phyloP scores from a whole-genome alignment of 2,888 invertebrate species.

The Meliscaeva auricollis region DNA sequence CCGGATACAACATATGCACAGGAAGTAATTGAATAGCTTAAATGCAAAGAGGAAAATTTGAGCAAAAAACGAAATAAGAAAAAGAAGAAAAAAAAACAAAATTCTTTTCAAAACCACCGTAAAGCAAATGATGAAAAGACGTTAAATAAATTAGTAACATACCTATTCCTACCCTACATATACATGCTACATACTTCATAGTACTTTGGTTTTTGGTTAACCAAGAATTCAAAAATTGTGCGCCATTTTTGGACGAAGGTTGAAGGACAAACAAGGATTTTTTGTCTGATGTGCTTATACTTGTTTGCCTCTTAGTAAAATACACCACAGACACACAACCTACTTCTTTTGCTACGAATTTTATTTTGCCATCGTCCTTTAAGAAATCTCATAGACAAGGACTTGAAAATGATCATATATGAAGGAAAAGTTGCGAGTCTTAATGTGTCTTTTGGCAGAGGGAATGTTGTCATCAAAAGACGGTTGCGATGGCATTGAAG shows the following conservation, averaged over 20 bases:
- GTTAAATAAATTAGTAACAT: conserved; percentile 64
- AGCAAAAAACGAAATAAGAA: not conserved
- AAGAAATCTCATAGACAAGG: conserved; percentile 16
- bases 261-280: not conserved
- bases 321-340: not conserved
- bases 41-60: conserved; percentile 18
- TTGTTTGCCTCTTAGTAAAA: not conserved
- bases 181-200: too few species aligned
- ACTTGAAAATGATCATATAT: conserved; percentile 12
- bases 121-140: conserved; percentile 21
- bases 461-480: conserved; percentile 60
- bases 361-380: not conserved
- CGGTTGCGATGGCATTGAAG: conserved; percentile 44
- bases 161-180: not conserved
- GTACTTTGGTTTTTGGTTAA: conserved; percentile 33
- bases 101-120: conserved; percentile 16
- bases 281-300: not conserved
- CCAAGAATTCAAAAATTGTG: conserved; percentile 51
- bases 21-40: conserved; percentile 61
- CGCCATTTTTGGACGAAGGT: conserved; percentile 8
- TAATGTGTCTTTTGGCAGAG: conserved; percentile 34
- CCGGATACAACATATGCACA: conserved; percentile 17
- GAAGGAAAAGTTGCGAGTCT: conserved; percentile 31
- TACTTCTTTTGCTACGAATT: not conserved
- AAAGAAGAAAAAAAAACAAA: conserved; percentile 5